Conservation (phyloP, 2,797 vertebrate species). For the Chiroxiphia lanceolata region DNA sequence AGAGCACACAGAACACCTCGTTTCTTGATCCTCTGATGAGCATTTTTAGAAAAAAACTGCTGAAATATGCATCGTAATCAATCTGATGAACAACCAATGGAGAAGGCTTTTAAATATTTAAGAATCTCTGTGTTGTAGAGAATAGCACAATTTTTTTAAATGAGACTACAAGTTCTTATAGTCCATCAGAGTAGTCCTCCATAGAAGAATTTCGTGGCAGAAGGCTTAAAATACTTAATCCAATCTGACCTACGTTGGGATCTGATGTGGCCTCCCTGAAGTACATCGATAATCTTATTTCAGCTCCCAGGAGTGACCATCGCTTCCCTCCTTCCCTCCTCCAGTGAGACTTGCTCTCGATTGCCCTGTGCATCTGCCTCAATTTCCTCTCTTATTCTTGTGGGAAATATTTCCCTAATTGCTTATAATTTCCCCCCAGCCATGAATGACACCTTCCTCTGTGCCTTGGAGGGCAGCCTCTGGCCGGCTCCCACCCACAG, state of each 20-base stretch:
- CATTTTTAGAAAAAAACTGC: conserved; percentile 64
- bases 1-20: conserved; percentile 40
- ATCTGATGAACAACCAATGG: conserved; percentile 64
- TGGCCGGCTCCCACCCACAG: rapidly evolving
- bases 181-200: not conserved
- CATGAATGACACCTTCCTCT: not conserved
- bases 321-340: not conserved
- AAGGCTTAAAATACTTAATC: not conserved
- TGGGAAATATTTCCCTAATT: not conserved
- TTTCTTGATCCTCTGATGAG: conserved; percentile 67
- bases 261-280: not conserved
- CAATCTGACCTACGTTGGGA: not conserved
- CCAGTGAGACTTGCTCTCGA: not conserved
- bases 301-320: not conserved
- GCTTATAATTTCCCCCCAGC: not conserved
- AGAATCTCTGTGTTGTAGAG: conserved; percentile 51
- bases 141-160: conserved; percentile 36
- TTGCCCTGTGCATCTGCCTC: not conserved
- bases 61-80: conserved; percentile 68
- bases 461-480: not conserved
- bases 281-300: not conserved
- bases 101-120: conserved; percentile 57
- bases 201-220: not conserved
- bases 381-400: not conserved
- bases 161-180: conserved; percentile 27